phyloP scores from a whole-genome alignment of 1,140 invertebrate genomes.

The Cotesia vestalis region DNA sequence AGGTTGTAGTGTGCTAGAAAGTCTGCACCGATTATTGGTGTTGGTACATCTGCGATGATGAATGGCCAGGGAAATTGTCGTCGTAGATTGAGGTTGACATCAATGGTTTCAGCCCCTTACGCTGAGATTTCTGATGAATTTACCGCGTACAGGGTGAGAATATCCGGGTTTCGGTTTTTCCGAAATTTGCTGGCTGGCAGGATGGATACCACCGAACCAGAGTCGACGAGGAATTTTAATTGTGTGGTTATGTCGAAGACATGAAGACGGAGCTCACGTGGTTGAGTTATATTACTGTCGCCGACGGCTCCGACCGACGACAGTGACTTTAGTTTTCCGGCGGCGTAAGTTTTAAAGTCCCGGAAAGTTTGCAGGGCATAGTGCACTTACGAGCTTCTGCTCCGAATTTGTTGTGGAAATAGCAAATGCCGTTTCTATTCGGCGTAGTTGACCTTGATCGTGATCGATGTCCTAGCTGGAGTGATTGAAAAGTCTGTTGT shows the following conservation, averaged over 20 bases:
- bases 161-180: neutral
- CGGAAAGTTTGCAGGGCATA: constrained; percentile 5
- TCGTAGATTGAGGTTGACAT: constrained; percentile 30
- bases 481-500: neutral
- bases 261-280: constrained; percentile 9
- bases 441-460: constrained; percentile 2
- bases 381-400: constrained; percentile 2
- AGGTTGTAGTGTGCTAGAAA: constrained; percentile 31
- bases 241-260: constrained; percentile 5
- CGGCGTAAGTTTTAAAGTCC: neutral
- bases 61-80: constrained; percentile 32
- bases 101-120: constrained; percentile 23
- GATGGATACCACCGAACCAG: constrained; percentile 22
- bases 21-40: constrained; percentile 34
- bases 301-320: constrained; percentile 10
- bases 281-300: constrained; percentile 21
- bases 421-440: neutral
- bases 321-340: constrained; percentile 15
- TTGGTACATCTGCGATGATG: constrained; percentile 33
- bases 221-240: constrained; percentile 17
- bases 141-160: constrained; percentile 31
- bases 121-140: constrained; percentile 34
- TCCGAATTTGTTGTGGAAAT: constrained; percentile 5
- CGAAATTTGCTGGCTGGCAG: constrained; percentile 18
- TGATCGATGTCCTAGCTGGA: neutral